phyloP scores from a whole-genome alignment of 2,113 vertebrate genomes.

The Charadrius vociferus region DNA sequence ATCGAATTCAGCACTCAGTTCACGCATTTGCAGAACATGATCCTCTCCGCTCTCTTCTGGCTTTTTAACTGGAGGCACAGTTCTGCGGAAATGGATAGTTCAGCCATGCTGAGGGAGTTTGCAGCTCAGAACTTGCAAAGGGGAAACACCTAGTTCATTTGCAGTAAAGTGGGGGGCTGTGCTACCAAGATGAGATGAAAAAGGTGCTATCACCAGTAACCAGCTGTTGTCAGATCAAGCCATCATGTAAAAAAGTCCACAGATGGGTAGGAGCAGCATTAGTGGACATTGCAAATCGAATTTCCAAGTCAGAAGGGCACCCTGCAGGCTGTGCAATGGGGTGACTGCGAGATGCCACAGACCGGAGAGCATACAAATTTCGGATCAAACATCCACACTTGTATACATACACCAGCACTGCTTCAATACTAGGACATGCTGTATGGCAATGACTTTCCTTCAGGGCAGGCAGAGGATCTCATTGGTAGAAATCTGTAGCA shows the following conservation, averaged over 20 bases:
- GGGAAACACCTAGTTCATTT: neutral
- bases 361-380: neutral
- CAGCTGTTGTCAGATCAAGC: neutral
- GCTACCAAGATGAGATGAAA: neutral
- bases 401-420: accelerated
- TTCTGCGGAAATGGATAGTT: neutral
- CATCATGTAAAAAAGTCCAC: neutral
- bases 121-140: neutral
- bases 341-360: neutral
- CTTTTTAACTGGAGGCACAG: neutral
- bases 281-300: neutral
- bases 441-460: neutral
- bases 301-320: neutral
- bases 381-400: neutral
- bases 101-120: neutral
- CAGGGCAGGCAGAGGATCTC: neutral
- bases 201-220: neutral
- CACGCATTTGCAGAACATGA: neutral
- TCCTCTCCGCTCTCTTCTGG: neutral
- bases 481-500: neutral
- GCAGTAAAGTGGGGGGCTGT: neutral
- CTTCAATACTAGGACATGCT: neutral
- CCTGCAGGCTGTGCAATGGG: neutral
- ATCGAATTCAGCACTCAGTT: neutral
- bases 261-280: neutral